Percentiles rank a stretch among this genome's conserved stretches.
These are phyloP conservation scores for Conops quadrifasciatus DNA, from an alignment of 2,888 invertebrate species.

Conservation along the genomic window DNA sequence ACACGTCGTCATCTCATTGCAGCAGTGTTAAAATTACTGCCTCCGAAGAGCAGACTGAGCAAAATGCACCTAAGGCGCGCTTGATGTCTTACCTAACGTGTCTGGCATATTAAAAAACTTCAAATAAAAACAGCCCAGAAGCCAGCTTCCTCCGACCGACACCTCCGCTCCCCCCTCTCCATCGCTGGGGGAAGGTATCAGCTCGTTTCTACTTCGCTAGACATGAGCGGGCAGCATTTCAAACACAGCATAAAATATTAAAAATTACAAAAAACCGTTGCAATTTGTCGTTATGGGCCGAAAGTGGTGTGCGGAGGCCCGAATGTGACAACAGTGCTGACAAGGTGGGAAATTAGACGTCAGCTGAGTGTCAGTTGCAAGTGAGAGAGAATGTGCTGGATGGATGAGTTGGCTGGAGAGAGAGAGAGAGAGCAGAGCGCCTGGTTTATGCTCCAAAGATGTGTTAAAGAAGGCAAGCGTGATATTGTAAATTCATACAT, in stretches of 20 bases:
- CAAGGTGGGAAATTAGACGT: conserved; percentile 48
- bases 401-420: too few species aligned
- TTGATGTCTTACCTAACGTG: conserved; percentile 51
- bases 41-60: conserved; percentile 22
- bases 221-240: neutral
- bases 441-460: too few species aligned
- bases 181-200: neutral
- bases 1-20: conserved; percentile 3
- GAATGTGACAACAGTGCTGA: conserved; percentile 33
- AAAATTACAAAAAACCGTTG: conserved; percentile 26
- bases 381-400: neutral
- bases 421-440: too few species aligned
- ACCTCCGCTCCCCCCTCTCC: neutral
- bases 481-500: too few species aligned
- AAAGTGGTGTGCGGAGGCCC: conserved; percentile 27
- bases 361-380: conserved; percentile 43
- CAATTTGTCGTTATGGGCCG: conserved; percentile 15
- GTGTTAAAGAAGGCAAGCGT: too few species aligned
- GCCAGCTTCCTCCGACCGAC: neutral
- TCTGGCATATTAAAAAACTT: conserved; percentile 44
- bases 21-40: conserved; percentile 10
- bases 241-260: conserved; percentile 25
- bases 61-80: conserved; percentile 48
- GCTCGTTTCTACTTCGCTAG: neutral
- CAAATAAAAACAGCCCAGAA: conserved; percentile 4